Conservation (phyloP, 2,113 vertebrate genomes). For the Callionymus lyra region DNA sequence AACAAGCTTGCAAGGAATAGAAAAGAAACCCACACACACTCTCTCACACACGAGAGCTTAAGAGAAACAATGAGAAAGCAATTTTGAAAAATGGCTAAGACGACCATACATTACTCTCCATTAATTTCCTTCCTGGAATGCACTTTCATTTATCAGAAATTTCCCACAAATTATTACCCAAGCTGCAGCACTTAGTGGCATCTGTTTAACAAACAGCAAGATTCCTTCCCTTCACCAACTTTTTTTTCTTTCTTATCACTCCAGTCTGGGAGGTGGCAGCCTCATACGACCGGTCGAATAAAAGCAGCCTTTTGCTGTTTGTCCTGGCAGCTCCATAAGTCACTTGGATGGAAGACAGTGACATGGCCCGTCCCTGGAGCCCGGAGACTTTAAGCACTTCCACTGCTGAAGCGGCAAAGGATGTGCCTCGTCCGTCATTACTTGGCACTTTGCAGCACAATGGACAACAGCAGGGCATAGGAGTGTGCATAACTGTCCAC, state of each 20-base stretch:
- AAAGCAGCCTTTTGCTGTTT: slow-evolving; percentile 31
- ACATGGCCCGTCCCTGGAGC: slow-evolving; percentile 36
- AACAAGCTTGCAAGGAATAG: slow-evolving; percentile 1
- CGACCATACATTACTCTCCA: slow-evolving; percentile 25
- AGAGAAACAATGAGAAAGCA: slow-evolving; percentile 18
- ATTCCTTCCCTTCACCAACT: background rate
- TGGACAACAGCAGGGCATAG: background rate
- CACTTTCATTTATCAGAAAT: slow-evolving; percentile 13
- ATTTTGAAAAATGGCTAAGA: slow-evolving; percentile 18
- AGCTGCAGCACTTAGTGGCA: slow-evolving; percentile 3
- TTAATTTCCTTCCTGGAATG: slow-evolving; percentile 11
- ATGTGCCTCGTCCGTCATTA: slow-evolving; percentile 41
- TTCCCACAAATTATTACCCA: slow-evolving; percentile 8
- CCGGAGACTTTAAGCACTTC: slow-evolving; percentile 47
- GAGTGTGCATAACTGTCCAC: slow-evolving; percentile 11
- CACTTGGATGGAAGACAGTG: slow-evolving; percentile 43
- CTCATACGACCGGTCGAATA: slow-evolving; percentile 5
- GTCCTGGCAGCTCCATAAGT: slow-evolving; percentile 55
- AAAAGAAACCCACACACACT: slow-evolving; percentile 3
- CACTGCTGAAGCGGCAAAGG: slow-evolving; percentile 54
- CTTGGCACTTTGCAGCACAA: slow-evolving; percentile 10
- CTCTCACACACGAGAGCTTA: slow-evolving; percentile 1
- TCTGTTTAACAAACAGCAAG: background rate
- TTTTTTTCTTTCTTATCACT: background rate
- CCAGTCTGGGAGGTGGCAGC: slow-evolving; percentile 6